phyloP scores from a whole-genome alignment of 2,113 vertebrate species.

The Gallinago jamesoni region DNA sequence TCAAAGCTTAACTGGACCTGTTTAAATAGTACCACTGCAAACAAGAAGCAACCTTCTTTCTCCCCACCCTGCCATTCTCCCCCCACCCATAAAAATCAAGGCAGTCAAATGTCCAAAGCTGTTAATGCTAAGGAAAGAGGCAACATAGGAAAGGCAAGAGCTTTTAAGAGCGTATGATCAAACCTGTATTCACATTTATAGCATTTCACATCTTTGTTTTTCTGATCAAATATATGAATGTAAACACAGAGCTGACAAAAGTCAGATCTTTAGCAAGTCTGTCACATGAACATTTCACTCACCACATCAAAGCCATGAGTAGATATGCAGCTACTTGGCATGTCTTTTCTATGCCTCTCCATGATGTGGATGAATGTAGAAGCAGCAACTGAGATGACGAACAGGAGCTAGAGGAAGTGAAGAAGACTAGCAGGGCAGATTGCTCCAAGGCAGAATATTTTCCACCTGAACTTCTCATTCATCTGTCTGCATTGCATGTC shows the following conservation, averaged over 20 bases:
- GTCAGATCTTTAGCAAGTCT: not conserved
- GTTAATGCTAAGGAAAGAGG: not conserved
- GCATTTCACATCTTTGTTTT: not conserved
- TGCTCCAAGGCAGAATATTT: not conserved
- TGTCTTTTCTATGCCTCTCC: not conserved
- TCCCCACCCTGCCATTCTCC: accelerated
- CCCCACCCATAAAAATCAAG: not conserved
- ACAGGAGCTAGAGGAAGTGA: not conserved
- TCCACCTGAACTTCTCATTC: not conserved
- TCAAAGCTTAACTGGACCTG: slow-evolving; percentile 1
- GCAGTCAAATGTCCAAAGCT: not conserved
- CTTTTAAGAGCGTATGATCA: not conserved
- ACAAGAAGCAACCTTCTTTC: not conserved
- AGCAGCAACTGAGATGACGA: not conserved
- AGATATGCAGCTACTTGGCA: not conserved
- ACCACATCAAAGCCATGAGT: not conserved
- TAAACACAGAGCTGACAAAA: not conserved
- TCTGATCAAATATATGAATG: not conserved
- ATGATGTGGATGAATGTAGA: not conserved
- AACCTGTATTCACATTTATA: not conserved
- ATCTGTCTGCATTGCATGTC: not conserved
- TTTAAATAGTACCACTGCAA: not conserved
- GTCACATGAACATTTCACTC: not conserved
- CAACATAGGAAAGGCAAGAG: not conserved
- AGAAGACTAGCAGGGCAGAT: not conserved